Base-by-base conservation (phyloP, 1,140 invertebrate species). In the Pseudomyrmex dendroicus region DNA sequence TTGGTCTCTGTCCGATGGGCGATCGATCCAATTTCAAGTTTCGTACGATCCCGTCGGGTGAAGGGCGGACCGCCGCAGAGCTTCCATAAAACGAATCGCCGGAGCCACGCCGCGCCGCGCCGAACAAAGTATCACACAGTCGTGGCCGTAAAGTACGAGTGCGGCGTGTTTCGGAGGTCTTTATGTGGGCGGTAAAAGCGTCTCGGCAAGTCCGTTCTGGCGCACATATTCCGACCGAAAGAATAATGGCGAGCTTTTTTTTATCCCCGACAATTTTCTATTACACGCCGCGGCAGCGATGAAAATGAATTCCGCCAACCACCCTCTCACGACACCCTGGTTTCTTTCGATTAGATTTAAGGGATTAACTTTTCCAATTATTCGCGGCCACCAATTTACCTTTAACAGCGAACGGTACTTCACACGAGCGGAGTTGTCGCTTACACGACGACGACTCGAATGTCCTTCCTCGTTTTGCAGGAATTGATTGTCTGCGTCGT, bases 101-200 rank as follows among this genome's bases (percentile, higher is more conserved):
- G 57, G 20, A 25, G 50, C 68, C 52, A 9, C 35, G 70, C 15
- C 15, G 44, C 35, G 70, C 15, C 15, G 44, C 73, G 77, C 12
- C 46, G 67, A 64, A 78, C 67, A 64, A 88, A 88, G 87, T 88
- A 88, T 88, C 76, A 72, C 84, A 35, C 77, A 85, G 83, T 85
- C 86, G 72, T 82, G 68, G 64, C 59, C 87, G 84, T 82, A 85
- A 85, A 88, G 78, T 77, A 87, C 62, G 56, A 77, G 56, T 48
- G 63, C 77, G 56, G 70, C 46, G 52, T 77, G 84, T 88, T 85
- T 63, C 15, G 50, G 83, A 78, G 68, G 54, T 76, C 86, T 89
- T 87, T 88, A 87, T 70, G 83, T 59, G 77, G 52, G 44, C 50
- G 77, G 56, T 67, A 76, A 80, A 84, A 80, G 74, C 64, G 82